phyloP scores from a whole-genome alignment of 1,140 invertebrate species.

The Marisa cornuarietis region DNA sequence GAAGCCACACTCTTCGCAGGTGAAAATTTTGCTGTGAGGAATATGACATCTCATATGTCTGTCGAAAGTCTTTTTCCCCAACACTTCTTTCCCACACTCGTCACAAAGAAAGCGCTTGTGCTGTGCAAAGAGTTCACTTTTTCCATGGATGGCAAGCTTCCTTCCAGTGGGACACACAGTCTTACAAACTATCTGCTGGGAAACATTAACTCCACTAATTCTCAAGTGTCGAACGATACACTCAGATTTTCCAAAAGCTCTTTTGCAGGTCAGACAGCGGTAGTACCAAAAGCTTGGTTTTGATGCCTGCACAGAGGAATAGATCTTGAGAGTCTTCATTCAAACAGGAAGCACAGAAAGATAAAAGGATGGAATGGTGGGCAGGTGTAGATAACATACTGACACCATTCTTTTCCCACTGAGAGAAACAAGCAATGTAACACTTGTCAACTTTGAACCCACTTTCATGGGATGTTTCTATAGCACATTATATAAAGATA shows the following conservation, averaged over 20 bases:
- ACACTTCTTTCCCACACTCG: neutral
- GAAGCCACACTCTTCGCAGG: neutral
- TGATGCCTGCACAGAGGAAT: neutral
- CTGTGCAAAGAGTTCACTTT: neutral
- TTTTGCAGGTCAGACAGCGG: neutral
- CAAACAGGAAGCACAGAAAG: neutral
- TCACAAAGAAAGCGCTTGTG: neutral
- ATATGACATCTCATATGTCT: neutral
- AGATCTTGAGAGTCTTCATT: neutral
- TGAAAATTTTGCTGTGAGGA: neutral
- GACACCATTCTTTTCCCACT: too few relatives aligned
- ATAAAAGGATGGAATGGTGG: neutral
- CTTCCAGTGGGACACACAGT: neutral
- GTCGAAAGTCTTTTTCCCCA: neutral
- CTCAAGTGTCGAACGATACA: neutral
- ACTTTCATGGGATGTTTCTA: too few relatives aligned
- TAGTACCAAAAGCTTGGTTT: neutral
- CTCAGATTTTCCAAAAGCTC: too few relatives aligned
- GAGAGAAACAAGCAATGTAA: too few relatives aligned
- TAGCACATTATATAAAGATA: too few relatives aligned
- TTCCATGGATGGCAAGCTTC: neutral
- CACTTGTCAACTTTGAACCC: too few relatives aligned
- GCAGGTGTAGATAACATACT: too few relatives aligned
- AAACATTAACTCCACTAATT: neutral
- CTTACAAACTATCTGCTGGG: neutral